Base-by-base conservation (phyloP, 2,888 invertebrate genomes). In the Stomorhina lunata region DNA sequence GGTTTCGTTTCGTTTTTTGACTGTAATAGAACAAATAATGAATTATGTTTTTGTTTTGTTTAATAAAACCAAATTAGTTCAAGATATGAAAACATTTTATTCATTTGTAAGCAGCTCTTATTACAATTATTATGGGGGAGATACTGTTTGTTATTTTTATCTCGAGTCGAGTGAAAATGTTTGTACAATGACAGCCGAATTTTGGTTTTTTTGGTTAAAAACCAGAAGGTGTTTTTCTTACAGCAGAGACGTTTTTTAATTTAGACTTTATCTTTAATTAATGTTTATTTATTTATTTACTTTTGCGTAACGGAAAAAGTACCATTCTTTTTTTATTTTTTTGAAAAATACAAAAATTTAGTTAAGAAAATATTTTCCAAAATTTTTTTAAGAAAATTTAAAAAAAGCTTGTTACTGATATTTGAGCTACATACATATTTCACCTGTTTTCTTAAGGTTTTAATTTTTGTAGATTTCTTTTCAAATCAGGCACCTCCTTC, bases 181-280 rank as follows among this genome's bases (percentile, higher is more conserved):
- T 40, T 63, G 45, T n/a, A 53, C 40, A 32, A 17, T 32, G n/a
- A 66, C 55, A 61, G 9, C 22, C 15, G 43, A 32, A 48, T 7
- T 29, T 15, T 22, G 10, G 3, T 69, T 59, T 27, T 45, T 15
- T 17, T 10, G 22, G 45, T 48, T 32, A 17, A 68, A 78, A 63
- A 71, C 65, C 79, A 79, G 79, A 82, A 79, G 82, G 78, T 79
- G 79, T 72, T 66, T 66, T 71, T 40, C 32, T 63, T 34, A 32
- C 22, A 59, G 27, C 15, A 27, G 17, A 72, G 57, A 29, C 65
- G 17, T 34, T 20, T 78, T 65, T 48, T 45, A 57, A 57, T 48
- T 65, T 48, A 22, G 45, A 27, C 29, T 57, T 78, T 69, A 71
- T 63, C 61, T 45, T n/a, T 2, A 43, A 55, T 55, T 29, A 69